Evolutionary conservation across 2,888 invertebrate species (phyloP), one percentile per base, ranked within the genome.

Genomic region (Himalopsyche japonica): DNA sequence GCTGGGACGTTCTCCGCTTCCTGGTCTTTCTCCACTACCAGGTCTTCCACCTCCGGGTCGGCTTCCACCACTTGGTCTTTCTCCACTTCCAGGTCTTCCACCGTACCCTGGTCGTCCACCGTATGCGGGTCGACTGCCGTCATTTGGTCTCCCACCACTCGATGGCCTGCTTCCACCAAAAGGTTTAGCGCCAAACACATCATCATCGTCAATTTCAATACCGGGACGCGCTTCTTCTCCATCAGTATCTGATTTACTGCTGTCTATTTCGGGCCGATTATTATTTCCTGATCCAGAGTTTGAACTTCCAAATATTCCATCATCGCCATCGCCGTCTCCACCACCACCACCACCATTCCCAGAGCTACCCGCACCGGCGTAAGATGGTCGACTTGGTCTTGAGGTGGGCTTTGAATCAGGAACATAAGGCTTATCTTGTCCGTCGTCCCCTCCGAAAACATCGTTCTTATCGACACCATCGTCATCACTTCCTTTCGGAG

Each of bases 11-110:
- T 77, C 80, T 20, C 79, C 80, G 32, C n/a, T 77, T 18, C 81
- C 57, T 79, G 88, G 88, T 57, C 89, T 89, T 86, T 89, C 89
- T 76, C 89, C 88, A 0, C 90, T 89, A 24, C 84, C 82, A 12
- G 86, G 84, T 24, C 86, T 47, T 77, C 88, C 88, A 0, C 90
- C 89, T 10, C 83, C 80, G n/a, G 86, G 84, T 27, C 86, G 43
- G 30, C 87, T 85, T 57, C 84, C 82, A 7, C 85, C 86, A 30
- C 87, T 82, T 57, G 85, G 85, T 70, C 64, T 86, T 57, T 80
- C 86, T 20, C 87, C 88, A 80, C 49, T 70, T 20, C 48, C 47
- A n/a, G 82, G 79, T 49, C 80, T 34, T 37, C 30, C 82, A 78
- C 76, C 76, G 49, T 76, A 79, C 34, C 47, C 77, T 3, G 77